Conservation (phyloP, 30 jellyfish, hydroid and myxozoan species). For the Hydractinia symbiolongicarpus region DNA sequence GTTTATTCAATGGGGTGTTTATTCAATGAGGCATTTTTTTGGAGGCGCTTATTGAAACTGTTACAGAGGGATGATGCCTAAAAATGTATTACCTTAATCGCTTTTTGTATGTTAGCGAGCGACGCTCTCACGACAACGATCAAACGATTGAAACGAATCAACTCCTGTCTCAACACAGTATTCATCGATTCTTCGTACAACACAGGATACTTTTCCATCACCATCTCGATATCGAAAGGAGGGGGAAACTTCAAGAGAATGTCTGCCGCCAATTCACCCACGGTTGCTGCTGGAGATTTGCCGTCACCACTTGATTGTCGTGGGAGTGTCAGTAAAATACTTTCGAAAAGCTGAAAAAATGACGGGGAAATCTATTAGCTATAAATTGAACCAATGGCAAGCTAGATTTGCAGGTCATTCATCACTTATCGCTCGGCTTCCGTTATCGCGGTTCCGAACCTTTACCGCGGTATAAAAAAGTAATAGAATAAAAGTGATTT, state of each 20-base stretch:
- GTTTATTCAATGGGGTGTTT: too few species aligned
- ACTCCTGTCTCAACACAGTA: slow-evolving; percentile 90
- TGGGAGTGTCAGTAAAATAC: slow-evolving; percentile 86
- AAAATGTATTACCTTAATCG: slow-evolving; percentile 62
- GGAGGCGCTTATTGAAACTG: too few species aligned
- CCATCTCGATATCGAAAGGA: slow-evolving; percentile 66
- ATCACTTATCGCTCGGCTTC: too few species aligned
- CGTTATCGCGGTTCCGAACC: too few species aligned
- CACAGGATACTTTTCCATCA: slow-evolving; percentile 86
- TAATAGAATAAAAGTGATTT: too few species aligned
- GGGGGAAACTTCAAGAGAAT: slow-evolving; percentile 88
- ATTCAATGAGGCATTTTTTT: too few species aligned
- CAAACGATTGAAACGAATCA: slow-evolving; percentile 81
- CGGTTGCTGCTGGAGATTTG: slow-evolving; percentile 88
- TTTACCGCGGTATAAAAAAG: too few species aligned
- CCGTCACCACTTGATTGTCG: slow-evolving; percentile 97
- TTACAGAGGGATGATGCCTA: too few species aligned
- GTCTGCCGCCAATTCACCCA: slow-evolving; percentile 88
- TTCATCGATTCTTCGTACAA: slow-evolving; percentile 90
- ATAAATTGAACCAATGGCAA: too few species aligned
- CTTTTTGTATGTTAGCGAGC: slow-evolving; percentile 74
- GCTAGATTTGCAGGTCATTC: too few species aligned
- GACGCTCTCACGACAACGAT: slow-evolving; percentile 85
- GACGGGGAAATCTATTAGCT: too few species aligned
- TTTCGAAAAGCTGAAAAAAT: slow-evolving; percentile 64